Evolutionary conservation across 1,140 invertebrate species (phyloP), one percentile per base, ranked within the genome.

Genomic region (Drosophila pectinifera): DNA sequence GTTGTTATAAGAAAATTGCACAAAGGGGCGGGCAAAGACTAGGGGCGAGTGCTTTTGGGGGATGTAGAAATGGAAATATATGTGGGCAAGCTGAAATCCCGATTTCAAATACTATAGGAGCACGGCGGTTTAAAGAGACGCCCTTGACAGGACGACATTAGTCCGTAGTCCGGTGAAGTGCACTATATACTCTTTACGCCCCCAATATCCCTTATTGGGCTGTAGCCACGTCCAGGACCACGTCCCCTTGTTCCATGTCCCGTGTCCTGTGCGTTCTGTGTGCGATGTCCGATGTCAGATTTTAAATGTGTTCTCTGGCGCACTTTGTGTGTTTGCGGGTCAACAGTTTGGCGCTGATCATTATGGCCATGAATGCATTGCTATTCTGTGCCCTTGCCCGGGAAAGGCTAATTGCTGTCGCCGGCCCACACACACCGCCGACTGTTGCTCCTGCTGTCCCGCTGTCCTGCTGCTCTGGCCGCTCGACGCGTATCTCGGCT

Each of bases 261-360:
- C 24, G 8, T 34, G 39, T 49, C 59, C 26, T 11, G 13, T 36
- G 11, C 22, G 45, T 51, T 13, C 31, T 41, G 22, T 64, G 39
- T 34, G 58, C 26, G 0, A 16, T 16, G 58, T 54, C 20, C 48
- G n/a, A 31, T 62, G 46, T 63, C 58, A 49, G 24, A 42, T 68
- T 68, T 68, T 67, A 51, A 67, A 68, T 42, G 36, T 45, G 13
- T 65, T 65, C 11, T 20, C 58, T 57, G 62, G 45, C 34, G 65
- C 65, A 70, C 42, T 72, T 72, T 72, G 67, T 70, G 64, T 70
- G 64, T 70, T 70, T 78, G 57, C 75, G 65, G 64, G 65, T 57
- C 73, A 70, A 77, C 73, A 78, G 51, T 78, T 77, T 77, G 74
- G 57, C 54, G 53, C 53, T 76, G 61, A 75, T 76, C 53, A 58